Evolutionary conservation across 2,888 invertebrate genomes (phyloP).

Genomic region (Tachina lurida): DNA sequence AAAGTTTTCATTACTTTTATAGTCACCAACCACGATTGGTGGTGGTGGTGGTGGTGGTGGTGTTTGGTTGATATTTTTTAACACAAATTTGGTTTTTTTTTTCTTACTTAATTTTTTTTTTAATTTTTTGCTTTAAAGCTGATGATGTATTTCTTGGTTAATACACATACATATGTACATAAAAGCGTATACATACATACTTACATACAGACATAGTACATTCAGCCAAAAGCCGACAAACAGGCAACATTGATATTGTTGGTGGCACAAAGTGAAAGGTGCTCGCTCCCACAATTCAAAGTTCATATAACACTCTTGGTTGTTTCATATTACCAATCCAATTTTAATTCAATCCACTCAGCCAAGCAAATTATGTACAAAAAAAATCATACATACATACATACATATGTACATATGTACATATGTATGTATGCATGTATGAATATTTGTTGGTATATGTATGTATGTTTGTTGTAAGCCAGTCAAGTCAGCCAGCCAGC

Average conservation of each 20-base stretch:
- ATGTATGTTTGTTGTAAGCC: slow-evolving; percentile 19
- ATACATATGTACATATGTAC: slow-evolving; percentile 37
- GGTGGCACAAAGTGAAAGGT: slow-evolving; percentile 73
- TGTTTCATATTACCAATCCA: slow-evolving; percentile 70
- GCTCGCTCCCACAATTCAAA: slow-evolving; percentile 74
- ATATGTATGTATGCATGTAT: not conserved
- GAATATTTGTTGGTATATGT: too few species aligned
- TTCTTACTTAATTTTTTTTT: slow-evolving; percentile 29
- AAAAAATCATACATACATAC: not conserved
- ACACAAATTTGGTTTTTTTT: slow-evolving; percentile 38
- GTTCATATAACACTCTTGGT: slow-evolving; percentile 61
- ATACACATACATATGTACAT: not conserved
- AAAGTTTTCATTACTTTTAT: slow-evolving; percentile 54
- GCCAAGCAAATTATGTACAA: slow-evolving; percentile 48
- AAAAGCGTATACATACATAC: not conserved
- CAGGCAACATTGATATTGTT: slow-evolving; percentile 63
- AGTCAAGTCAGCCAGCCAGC: slow-evolving; percentile 45
- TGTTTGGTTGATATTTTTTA: slow-evolving; percentile 38
- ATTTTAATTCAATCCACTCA: slow-evolving; percentile 61
- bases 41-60: not conserved
- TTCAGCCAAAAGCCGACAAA: slow-evolving; percentile 23
- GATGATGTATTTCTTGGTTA: slow-evolving; percentile 67
- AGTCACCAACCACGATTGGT: not conserved
- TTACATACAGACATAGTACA: not conserved
- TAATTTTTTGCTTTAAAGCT: slow-evolving; percentile 48